Conservation (phyloP, 2,113 vertebrate genomes). For the Menidia beryllina region DNA sequence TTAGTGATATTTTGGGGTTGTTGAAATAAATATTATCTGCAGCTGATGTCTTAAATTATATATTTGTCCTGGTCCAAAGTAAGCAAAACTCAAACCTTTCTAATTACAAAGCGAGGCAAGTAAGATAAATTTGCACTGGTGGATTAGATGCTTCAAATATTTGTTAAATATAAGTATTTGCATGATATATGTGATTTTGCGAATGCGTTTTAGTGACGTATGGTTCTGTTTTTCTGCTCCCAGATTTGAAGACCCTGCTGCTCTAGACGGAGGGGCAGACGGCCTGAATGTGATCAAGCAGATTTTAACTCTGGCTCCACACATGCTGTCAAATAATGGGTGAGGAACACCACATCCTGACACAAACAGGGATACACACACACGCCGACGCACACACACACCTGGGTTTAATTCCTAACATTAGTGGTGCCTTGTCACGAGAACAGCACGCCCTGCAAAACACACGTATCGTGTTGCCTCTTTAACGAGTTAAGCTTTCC, state of each 20-base stretch:
- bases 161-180: too few relatives aligned
- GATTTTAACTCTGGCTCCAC: constrained; percentile 86
- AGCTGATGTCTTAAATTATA: not conserved
- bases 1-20: not conserved
- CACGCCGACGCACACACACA: constrained; percentile 25
- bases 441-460: constrained; percentile 64
- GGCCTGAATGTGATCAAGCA: constrained; percentile 87
- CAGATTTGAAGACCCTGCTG: constrained; percentile 91
- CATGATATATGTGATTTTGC: not conserved
- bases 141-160: too few relatives aligned
- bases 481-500: constrained; percentile 62
- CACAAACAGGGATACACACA: not conserved
- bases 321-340: constrained; percentile 86
- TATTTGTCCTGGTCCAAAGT: not conserved
- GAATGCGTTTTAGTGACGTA: not conserved
- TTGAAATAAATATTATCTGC: not conserved
- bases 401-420: constrained; percentile 65
- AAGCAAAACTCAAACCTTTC: not conserved
- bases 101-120: too few relatives aligned
- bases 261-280: constrained; percentile 91
- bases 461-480: constrained; percentile 55
- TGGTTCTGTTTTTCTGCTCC: constrained; percentile 1
- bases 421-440: constrained; percentile 40
- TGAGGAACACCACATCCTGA: constrained; percentile 58
- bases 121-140: too few relatives aligned